Conservation (phyloP, 2,113 vertebrate genomes). For the Ameiurus melas region DNA sequence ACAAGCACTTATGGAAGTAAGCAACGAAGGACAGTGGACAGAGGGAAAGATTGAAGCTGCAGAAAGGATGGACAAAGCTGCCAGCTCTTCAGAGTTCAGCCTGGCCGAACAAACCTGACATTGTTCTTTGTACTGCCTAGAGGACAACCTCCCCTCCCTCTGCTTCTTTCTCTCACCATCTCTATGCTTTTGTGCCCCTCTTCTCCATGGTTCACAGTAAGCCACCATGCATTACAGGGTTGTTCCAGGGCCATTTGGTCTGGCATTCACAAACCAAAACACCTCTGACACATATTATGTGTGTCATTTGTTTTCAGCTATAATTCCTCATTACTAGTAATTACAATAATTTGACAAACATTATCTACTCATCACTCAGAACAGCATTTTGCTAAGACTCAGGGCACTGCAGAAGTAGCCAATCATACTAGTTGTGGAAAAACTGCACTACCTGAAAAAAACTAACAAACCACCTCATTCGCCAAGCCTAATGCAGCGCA, state of each 20-base stretch:
- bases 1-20: conserved; percentile 72
- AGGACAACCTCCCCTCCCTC: conserved; percentile 56
- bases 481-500: conserved; percentile 28
- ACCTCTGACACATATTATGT: conserved; percentile 22
- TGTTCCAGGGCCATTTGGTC: conserved; percentile 28
- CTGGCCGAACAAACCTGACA: conserved; percentile 70
- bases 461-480: conserved; percentile 5
- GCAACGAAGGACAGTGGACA: conserved; percentile 60
- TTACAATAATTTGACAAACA: background rate
- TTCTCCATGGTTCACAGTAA: conserved; percentile 27
- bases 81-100: conserved; percentile 72
- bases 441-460: conserved; percentile 45
- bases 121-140: conserved; percentile 67
- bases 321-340: background rate
- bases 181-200: conserved; percentile 56
- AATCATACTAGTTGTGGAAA: conserved; percentile 2
- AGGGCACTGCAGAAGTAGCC: background rate
- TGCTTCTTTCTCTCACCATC: conserved; percentile 6
- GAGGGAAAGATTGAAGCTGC: conserved; percentile 52
- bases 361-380: background rate
- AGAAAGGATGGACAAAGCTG: conserved; percentile 66
- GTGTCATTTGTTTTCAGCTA: conserved; percentile 27
- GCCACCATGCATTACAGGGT: conserved; percentile 26
- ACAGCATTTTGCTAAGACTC: background rate
- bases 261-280: conserved; percentile 27